These are phyloP conservation scores for Upupa epops DNA, from an alignment of 2,113 vertebrate species.

Conservation along the genomic window DNA sequence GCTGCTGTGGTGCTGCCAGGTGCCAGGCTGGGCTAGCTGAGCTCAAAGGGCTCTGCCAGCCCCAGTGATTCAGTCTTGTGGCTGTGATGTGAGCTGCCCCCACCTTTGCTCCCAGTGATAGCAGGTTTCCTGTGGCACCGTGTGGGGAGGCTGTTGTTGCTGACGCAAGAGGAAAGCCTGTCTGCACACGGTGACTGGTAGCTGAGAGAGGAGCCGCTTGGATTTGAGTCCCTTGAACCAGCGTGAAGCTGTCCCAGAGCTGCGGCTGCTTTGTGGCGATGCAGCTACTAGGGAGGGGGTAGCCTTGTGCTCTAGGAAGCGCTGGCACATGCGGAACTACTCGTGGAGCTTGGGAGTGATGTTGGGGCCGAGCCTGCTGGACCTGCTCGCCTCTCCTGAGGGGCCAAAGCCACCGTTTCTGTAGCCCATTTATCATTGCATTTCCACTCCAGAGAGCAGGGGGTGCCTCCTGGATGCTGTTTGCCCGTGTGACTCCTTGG, in stretches of 20 bases:
- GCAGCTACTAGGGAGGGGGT: neutral
- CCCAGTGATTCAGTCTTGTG: neutral
- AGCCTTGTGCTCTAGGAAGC: neutral
- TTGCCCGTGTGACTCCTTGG: neutral
- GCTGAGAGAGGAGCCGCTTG: neutral
- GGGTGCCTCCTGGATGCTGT: neutral
- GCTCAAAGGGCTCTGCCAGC: too few species aligned
- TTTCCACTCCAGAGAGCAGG: too few species aligned
- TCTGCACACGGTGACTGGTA: neutral
- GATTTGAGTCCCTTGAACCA: neutral
- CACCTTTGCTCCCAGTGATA: constrained; percentile 10
- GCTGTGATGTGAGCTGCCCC: neutral
- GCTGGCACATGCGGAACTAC: neutral
- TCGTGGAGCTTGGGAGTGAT: neutral
- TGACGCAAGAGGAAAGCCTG: neutral
- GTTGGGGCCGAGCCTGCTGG: neutral
- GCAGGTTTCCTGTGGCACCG: neutral
- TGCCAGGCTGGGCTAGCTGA: too few species aligned
- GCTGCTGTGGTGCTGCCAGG: too few species aligned
- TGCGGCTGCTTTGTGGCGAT: neutral
- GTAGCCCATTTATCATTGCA: fast-evolving
- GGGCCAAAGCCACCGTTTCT: neutral
- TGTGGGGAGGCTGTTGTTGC: neutral
- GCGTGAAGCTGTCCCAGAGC: neutral
- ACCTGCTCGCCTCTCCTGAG: neutral